phyloP scores from a whole-genome alignment of 2,113 vertebrate genomes.

The Mus spicilegus region DNA sequence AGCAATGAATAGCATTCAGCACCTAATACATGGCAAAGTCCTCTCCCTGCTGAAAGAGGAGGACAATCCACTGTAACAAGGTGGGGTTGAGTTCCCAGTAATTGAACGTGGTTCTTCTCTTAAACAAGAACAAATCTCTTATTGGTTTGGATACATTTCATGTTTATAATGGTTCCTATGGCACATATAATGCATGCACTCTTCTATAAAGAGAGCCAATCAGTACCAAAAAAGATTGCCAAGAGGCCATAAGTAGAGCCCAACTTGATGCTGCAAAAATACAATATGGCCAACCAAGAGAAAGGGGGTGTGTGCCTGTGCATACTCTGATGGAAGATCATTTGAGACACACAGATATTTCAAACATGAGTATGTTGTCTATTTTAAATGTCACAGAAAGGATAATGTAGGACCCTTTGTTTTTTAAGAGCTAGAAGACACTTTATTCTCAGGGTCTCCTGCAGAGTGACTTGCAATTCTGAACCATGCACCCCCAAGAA shows the following conservation, averaged over 20 bases:
- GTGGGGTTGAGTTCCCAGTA: background rate
- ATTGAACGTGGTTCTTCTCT: background rate
- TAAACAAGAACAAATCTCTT: background rate
- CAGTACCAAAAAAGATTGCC: background rate
- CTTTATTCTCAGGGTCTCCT: background rate
- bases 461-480: background rate
- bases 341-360: conserved; percentile 2
- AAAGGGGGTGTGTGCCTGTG: background rate
- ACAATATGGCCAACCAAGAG: background rate
- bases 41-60: background rate
- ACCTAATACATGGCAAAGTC: too few relatives aligned
- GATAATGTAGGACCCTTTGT: background rate
- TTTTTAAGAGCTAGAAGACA: background rate
- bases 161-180: background rate
- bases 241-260: background rate
- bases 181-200: accelerated
- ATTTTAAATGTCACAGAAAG: background rate
- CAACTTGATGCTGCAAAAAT: background rate
- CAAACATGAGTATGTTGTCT: background rate
- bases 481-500: background rate
- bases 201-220: background rate
- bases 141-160: background rate
- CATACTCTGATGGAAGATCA: background rate
- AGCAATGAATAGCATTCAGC: background rate
- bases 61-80: background rate